Conservation (phyloP, 1,140 invertebrate genomes). For the Zaprionus ornatus region DNA sequence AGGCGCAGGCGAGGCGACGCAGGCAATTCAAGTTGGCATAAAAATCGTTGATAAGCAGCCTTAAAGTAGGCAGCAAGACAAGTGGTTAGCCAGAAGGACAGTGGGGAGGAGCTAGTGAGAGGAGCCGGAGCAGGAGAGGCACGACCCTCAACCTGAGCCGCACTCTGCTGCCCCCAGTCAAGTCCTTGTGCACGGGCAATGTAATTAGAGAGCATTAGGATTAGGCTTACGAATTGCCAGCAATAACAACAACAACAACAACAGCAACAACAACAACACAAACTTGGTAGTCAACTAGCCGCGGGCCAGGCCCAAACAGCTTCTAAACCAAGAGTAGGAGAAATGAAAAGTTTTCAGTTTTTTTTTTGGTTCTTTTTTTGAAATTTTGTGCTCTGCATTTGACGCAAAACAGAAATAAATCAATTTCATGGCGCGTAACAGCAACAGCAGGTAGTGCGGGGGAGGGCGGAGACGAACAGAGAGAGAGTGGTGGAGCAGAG, state of each 20-base stretch:
- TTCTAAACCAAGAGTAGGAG: not conserved
- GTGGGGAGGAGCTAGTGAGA: not conserved
- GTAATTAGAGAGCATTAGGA: slow-evolving; percentile 80
- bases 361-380: slow-evolving; percentile 19
- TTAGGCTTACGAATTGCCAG: slow-evolving; percentile 56
- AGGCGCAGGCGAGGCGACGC: slow-evolving; percentile 19
- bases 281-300: slow-evolving; percentile 40
- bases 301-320: slow-evolving; percentile 22
- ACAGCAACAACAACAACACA: slow-evolving; percentile 15
- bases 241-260: slow-evolving; percentile 52
- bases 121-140: not conserved
- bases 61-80: slow-evolving; percentile 62
- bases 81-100: slow-evolving; percentile 8
- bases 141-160: not conserved
- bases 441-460: slow-evolving; percentile 4
- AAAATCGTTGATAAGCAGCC: slow-evolving; percentile 69
- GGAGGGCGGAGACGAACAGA: not conserved
- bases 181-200: slow-evolving; percentile 29
- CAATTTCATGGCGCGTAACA: slow-evolving; percentile 71
- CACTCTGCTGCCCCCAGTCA: not conserved
- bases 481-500: not conserved
- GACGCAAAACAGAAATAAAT: slow-evolving; percentile 77
- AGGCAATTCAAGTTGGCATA: slow-evolving; percentile 28
- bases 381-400: slow-evolving; percentile 48
- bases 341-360: not conserved